Base-by-base conservation (phyloP, 2,888 invertebrate genomes). In the Temnothorax unifasciatus region DNA sequence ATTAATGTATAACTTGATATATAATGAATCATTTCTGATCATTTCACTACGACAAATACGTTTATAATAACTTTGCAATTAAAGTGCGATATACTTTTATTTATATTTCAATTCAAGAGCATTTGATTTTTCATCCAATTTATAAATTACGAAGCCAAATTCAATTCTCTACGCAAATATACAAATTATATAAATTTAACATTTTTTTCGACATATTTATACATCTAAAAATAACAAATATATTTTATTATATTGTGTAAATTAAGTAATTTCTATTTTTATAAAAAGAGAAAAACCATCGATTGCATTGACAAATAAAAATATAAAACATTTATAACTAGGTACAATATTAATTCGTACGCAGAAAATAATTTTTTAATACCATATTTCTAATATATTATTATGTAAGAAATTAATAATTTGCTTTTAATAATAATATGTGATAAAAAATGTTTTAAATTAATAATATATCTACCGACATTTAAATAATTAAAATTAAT, bases 381-480 rank as follows among this genome's bases (percentile, higher is more conserved):
- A 3, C 0, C 13, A 71, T 34, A 25, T 25, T 41, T 57, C 3
- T 57, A 18, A 73, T 57, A 6, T 73, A 41, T 44, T n/a, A 5
- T 41, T 57, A 18, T 41, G 9, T 9, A 1, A 25, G 11, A 54
- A 57, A 57, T n/a, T 57, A 38, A 54, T 71, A 73, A 44, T 0
- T 18, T 21, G 9, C 0, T 74, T 47, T n/a, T 44, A 59, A 44
- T 44, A 61, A 47, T 44, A 74, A 41, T 9, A 2, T 34, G 3
- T 25, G 13, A 44, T n/a, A 59, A 57, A 71, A 41, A 73, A 25
- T 50, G 6, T 69, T 34, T 6, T 0, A 47, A 15, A 59, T 61
- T 74, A 44, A n/a, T n/a, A 74, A 44, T 8, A 61, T 29, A 44
- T 73, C 9, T 54, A 59, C 4, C 11, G 13, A 74, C 13, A 44